A percentile compares a stretch with the other conserved stretches of the same genome.
Conservation (phyloP, 2,113 vertebrate genomes). For the Zosterops pallidus region DNA sequence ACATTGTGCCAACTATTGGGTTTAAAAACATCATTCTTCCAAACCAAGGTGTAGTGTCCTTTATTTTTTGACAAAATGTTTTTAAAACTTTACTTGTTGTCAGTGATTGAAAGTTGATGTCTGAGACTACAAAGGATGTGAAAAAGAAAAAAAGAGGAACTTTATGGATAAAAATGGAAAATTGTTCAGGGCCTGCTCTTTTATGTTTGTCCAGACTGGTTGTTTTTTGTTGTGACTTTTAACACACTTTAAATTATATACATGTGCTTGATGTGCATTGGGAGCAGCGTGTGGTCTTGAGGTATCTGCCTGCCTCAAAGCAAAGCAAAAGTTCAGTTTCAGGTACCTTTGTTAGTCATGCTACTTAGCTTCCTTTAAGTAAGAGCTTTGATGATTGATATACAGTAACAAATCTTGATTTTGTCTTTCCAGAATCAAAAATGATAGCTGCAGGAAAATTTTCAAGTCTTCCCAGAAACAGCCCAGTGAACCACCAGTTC, state of each 20-base stretch:
- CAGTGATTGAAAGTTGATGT: background rate
- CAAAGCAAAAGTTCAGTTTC: background rate
- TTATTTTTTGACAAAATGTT: background rate
- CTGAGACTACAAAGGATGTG: background rate
- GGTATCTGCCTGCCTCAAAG: background rate
- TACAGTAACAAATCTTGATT: background rate
- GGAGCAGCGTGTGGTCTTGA: background rate
- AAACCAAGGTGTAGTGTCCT: background rate
- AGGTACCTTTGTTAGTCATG: conserved; percentile 27
- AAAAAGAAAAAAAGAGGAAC: background rate
- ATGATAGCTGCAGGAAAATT: conserved; percentile 95
- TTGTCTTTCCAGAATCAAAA: conserved; percentile 76
- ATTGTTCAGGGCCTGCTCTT: background rate
- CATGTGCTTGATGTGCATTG: background rate
- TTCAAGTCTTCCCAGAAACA: conserved; percentile 87
- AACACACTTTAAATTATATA: background rate
- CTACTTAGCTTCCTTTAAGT: background rate
- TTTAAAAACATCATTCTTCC: background rate
- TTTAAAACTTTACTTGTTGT: background rate
- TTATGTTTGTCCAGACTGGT: background rate
- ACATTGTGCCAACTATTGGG: background rate
- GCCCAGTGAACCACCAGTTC: conserved; percentile 75
- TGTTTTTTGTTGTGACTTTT: background rate
- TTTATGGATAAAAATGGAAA: background rate
- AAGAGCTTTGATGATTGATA: conserved; percentile 7